Conservation (phyloP, 2,113 vertebrate genomes). For the Gymnarchus niloticus region DNA sequence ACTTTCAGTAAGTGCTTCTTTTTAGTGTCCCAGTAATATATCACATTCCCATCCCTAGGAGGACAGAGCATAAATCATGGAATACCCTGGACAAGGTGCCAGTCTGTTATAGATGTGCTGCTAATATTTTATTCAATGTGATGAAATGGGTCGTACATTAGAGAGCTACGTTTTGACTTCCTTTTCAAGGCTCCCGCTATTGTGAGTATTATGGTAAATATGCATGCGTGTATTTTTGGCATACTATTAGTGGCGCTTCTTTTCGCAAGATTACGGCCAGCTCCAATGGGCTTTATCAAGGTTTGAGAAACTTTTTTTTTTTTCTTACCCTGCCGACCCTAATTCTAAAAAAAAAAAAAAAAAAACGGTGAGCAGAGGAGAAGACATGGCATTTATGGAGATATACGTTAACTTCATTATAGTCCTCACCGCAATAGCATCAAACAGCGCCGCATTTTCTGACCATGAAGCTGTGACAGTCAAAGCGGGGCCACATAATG, state of each 20-base stretch:
- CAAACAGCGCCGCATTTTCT: neutral
- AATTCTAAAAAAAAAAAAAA: slow-evolving; percentile 1
- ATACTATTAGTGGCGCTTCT: neutral
- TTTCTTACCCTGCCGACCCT: neutral
- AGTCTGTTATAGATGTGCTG: neutral
- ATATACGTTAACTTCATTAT: neutral
- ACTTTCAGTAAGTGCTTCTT: neutral
- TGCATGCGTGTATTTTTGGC: neutral
- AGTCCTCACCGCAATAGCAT: neutral
- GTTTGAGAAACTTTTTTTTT: neutral
- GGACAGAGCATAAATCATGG: neutral
- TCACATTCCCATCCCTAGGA: neutral
- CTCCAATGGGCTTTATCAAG: slow-evolving; percentile 9
- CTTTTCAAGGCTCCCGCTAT: neutral
- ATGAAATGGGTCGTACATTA: neutral
- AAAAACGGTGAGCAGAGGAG: neutral
- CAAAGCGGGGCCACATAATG: neutral
- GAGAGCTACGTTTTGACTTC: too few species aligned
- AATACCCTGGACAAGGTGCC: neutral
- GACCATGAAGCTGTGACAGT: slow-evolving; percentile 2
- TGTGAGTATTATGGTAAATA: slow-evolving; percentile 12
- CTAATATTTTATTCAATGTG: neutral
- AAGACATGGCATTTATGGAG: neutral
- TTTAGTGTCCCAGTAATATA: neutral
- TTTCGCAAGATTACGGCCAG: slow-evolving; percentile 20